Conservation (phyloP, 2,113 vertebrate species). For the Dolichotis patagonum region DNA sequence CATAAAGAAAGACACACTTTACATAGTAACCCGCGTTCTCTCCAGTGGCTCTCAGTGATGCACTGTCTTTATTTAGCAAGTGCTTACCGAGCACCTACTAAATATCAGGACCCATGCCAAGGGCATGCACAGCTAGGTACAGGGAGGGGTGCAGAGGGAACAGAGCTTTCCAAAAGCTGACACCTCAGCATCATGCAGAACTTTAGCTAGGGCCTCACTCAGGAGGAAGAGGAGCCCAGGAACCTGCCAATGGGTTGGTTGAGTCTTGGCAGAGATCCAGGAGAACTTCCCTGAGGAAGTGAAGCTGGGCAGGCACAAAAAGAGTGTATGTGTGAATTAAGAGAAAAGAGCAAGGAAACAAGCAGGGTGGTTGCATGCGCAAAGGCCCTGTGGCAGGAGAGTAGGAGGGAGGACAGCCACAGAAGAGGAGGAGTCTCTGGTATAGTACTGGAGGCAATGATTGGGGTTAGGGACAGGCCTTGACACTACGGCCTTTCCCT, state of each 20-base stretch:
- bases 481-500: neutral
- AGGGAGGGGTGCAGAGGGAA: accelerated
- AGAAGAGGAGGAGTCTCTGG: neutral
- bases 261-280: neutral
- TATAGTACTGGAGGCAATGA: neutral
- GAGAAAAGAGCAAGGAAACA: neutral
- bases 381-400: neutral
- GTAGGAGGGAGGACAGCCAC: neutral
- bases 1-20: neutral
- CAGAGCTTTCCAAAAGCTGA: neutral
- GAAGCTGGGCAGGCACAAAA: too few species aligned
- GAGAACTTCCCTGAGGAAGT: neutral
- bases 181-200: neutral
- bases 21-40: neutral
- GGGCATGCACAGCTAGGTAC: too few species aligned
- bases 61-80: neutral
- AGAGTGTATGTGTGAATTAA: neutral
- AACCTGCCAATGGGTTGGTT: neutral
- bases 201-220: neutral
- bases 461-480: neutral
- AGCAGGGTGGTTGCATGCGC: too few species aligned
- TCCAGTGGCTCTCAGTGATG: neutral
- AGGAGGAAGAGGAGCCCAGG: neutral
- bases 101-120: neutral
- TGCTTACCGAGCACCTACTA: neutral